phyloP scores from a whole-genome alignment of 2,888 invertebrate genomes.

The Drosophila ustulata region DNA sequence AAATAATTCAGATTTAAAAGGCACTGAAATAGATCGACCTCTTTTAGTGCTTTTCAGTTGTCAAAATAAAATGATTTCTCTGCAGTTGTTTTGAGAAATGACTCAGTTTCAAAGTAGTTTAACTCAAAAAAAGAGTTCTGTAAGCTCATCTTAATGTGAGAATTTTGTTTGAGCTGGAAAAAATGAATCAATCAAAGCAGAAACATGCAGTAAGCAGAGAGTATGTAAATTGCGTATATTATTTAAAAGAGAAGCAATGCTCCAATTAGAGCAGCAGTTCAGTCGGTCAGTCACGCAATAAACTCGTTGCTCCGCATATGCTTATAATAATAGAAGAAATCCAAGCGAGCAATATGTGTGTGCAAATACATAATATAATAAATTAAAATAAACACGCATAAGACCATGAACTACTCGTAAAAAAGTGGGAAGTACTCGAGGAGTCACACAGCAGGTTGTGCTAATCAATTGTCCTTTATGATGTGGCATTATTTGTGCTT shows the following conservation, averaged over 20 bases:
- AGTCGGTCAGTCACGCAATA: conserved; percentile 63
- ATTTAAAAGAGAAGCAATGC: conserved; percentile 62
- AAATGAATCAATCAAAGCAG: conserved; percentile 48
- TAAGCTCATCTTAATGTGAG: neutral
- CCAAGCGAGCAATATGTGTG: conserved; percentile 40
- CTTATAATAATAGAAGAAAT: conserved; percentile 67
- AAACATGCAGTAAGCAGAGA: conserved; percentile 13
- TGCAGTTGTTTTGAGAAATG: too few species aligned
- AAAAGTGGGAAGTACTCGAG: neutral
- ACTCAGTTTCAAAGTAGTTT: too few species aligned
- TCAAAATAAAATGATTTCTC: too few species aligned
- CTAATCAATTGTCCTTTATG: conserved; percentile 40
- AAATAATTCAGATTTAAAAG: too few species aligned
- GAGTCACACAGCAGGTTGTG: conserved; percentile 20
- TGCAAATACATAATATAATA: conserved; percentile 4
- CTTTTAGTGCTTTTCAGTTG: too few species aligned
- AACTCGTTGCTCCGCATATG: conserved; percentile 72
- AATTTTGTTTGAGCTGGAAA: neutral
- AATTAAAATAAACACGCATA: conserved; percentile 10
- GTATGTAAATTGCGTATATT: conserved; percentile 41
- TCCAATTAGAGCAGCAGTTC: conserved; percentile 56
- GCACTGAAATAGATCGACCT: too few species aligned
- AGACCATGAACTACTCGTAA: conserved; percentile 16
- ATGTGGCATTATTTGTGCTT: conserved; percentile 22
- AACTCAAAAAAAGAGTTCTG: neutral